Conservation (phyloP, 2,888 invertebrate species). For the Panopea generosa region DNA sequence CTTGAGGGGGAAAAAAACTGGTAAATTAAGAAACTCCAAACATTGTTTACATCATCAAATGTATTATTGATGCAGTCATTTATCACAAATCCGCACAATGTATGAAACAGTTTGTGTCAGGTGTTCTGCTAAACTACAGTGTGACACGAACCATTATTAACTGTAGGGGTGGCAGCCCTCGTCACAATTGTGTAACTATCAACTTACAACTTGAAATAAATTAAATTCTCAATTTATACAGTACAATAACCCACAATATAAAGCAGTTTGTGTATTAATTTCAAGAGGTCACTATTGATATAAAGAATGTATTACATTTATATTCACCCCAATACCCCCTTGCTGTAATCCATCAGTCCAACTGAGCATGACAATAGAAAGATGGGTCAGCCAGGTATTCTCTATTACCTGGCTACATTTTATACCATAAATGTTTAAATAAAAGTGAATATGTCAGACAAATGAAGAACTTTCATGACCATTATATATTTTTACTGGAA, state of each 20-base stretch:
- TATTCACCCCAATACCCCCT: neutral
- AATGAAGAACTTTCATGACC: no score
- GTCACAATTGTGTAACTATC: constrained; percentile 21
- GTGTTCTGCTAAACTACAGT: constrained; percentile 33
- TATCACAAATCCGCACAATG: constrained; percentile 25
- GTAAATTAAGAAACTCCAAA: neutral
- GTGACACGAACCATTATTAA: constrained; percentile 30
- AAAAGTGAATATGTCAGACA: no score
- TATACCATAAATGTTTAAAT: neutral
- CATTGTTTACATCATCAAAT: constrained; percentile 38
- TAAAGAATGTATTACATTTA: neutral
- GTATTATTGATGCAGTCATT: neutral
- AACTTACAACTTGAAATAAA: constrained; percentile 55
- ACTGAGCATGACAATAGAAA: constrained; percentile 40
- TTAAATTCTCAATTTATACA: constrained; percentile 23
- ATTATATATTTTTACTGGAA: no score
- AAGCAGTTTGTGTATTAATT: neutral
- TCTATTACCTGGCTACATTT: constrained; percentile 12
- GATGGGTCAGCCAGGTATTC: constrained; percentile 36
- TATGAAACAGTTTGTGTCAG: constrained; percentile 31
- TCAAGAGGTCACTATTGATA: neutral
- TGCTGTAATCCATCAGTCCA: constrained; percentile 16
- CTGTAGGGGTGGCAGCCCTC: constrained; percentile 34
- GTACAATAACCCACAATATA: constrained; percentile 2
- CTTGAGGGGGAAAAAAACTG: neutral